Percentiles rank a stretch among this genome's conserved stretches.
These are phyloP conservation scores for Aphaenogaster rudis DNA, from an alignment of 1,140 invertebrate genomes.

Conservation along the genomic window DNA sequence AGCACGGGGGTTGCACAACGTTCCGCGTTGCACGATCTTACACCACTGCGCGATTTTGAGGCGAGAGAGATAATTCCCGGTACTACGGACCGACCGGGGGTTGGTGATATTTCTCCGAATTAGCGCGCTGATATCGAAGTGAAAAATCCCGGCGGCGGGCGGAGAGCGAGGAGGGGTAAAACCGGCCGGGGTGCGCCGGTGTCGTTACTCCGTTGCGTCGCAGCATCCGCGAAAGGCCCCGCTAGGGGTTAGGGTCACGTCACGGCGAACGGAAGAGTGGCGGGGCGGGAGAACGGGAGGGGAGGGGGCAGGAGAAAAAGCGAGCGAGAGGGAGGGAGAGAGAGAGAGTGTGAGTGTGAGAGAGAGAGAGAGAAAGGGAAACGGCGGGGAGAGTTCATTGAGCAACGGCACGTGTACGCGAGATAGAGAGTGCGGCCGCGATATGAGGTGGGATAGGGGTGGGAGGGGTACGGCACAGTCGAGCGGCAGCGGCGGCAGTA, in stretches of 20 bases:
- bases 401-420: slow-evolving; percentile 80
- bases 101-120: slow-evolving; percentile 27
- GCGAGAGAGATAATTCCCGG: background rate
- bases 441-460: slow-evolving; percentile 44
- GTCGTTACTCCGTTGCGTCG: slow-evolving; percentile 43
- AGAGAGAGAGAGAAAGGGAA: slow-evolving; percentile 3
- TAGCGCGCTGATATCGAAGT: background rate
- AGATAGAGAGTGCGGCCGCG: slow-evolving; percentile 63
- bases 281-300: background rate
- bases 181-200: slow-evolving; percentile 3
- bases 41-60: background rate
- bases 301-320: background rate
- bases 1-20: background rate
- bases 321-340: background rate
- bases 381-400: slow-evolving; percentile 75
- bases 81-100: background rate
- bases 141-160: background rate
- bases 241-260: slow-evolving; percentile 77
- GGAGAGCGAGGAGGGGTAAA: background rate
- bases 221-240: slow-evolving; percentile 70
- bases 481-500: slow-evolving; percentile 20
- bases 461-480: slow-evolving; percentile 50
- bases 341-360: background rate
- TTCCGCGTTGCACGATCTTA: background rate
- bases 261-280: slow-evolving; percentile 59